A percentile compares a stretch with the other conserved stretches of the same genome.
phyloP scores from a whole-genome alignment of 2,888 invertebrate species.

The Arge pagana region DNA sequence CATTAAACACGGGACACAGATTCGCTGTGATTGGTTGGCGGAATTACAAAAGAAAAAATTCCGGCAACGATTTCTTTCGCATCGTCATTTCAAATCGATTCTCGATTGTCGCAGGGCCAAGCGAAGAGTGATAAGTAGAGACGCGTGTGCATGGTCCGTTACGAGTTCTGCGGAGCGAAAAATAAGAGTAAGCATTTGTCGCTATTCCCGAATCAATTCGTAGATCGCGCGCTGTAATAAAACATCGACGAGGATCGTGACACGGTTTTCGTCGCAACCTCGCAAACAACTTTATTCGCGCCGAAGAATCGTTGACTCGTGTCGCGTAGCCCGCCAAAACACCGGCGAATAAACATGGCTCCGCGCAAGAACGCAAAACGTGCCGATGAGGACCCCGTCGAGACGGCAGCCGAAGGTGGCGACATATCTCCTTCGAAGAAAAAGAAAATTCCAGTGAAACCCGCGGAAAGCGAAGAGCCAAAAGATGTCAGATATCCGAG shows the following conservation, averaged over 20 bases:
- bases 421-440: slow-evolving; percentile 35
- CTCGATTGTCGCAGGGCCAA: slow-evolving; percentile 11
- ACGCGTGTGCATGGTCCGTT: too few species aligned
- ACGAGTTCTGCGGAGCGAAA: too few species aligned
- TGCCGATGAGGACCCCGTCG: slow-evolving; percentile 28
- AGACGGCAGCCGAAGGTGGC: slow-evolving; percentile 27
- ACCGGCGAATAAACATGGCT: slow-evolving; percentile 31
- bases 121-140: slow-evolving; percentile 3
- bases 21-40: slow-evolving; percentile 8
- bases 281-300: neutral
- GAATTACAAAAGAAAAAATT: slow-evolving; percentile 6
- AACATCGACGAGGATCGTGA: neutral
- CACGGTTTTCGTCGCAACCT: neutral
- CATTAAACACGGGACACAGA: slow-evolving; percentile 3
- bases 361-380: slow-evolving; percentile 36
- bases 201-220: too few species aligned
- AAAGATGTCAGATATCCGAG: slow-evolving; percentile 25
- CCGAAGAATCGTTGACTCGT: slow-evolving; percentile 4
- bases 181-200: too few species aligned
- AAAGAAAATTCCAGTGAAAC: slow-evolving; percentile 23
- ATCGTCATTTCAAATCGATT: slow-evolving; percentile 24
- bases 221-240: neutral
- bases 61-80: slow-evolving; percentile 18
- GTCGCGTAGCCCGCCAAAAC: slow-evolving; percentile 23
- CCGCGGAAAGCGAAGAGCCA: neutral